Percentiles rank a stretch among this genome's conserved stretches.
Evolutionary conservation across 2,113 vertebrate species (phyloP).

Genomic region (Tauraco erythrolophus): DNA sequence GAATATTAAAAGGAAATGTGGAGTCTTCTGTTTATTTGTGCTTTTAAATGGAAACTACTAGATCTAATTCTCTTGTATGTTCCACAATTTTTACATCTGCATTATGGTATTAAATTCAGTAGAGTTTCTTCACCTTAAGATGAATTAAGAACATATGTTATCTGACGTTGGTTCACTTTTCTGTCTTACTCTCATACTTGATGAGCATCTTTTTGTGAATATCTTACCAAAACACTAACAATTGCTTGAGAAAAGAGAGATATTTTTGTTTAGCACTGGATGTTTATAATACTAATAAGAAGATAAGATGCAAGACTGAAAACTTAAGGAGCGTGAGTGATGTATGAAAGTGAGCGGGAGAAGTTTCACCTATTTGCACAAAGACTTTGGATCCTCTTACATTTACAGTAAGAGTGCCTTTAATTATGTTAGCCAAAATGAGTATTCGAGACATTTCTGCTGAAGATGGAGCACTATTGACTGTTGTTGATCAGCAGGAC

Average conservation of each 20-base stretch:
- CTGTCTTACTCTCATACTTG: neutral
- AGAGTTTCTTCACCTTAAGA: neutral
- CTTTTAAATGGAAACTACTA: neutral
- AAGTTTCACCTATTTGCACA: neutral
- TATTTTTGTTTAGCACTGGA: neutral
- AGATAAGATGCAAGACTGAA: neutral
- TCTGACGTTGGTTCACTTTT: neutral
- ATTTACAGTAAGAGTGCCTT: neutral
- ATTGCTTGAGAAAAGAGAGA: neutral
- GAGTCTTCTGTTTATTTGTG: neutral
- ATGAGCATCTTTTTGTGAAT: neutral
- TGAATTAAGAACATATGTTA: neutral
- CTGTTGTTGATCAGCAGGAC: neutral
- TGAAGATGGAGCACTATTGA: neutral
- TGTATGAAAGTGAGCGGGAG: neutral
- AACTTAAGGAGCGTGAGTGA: neutral
- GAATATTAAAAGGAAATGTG: neutral
- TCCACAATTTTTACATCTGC: neutral
- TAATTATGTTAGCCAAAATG: neutral
- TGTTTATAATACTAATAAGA: neutral
- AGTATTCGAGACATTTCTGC: neutral
- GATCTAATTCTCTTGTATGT: neutral
- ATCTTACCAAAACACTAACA: neutral
- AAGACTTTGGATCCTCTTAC: neutral
- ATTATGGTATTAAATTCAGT: neutral